Evolutionary conservation across 2,797 vertebrate genomes (phyloP).

Genomic region (Eulemur mongoz): DNA sequence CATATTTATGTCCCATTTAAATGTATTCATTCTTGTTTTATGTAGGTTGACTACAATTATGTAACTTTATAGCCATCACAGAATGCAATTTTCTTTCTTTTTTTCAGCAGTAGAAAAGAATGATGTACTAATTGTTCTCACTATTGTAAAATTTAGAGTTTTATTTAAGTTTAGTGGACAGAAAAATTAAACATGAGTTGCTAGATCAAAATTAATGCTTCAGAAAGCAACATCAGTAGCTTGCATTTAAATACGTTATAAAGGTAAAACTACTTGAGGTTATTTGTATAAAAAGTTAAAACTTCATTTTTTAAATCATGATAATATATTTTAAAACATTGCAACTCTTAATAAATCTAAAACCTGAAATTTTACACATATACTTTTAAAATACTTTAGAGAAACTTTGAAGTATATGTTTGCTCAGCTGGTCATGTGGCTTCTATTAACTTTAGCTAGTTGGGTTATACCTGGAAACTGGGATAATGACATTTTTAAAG

Average conservation of each 20-base stretch:
- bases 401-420: neutral
- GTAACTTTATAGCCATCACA: conserved; percentile 47
- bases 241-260: neutral
- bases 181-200: conserved; percentile 46
- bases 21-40: conserved; percentile 48
- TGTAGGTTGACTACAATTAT: conserved; percentile 42
- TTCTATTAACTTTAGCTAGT: neutral
- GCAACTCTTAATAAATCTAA: neutral
- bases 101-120: neutral
- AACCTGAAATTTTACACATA: neutral
- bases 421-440: neutral
- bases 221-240: conserved; percentile 11
- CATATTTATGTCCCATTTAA: conserved; percentile 47
- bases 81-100: conserved; percentile 24
- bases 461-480: neutral
- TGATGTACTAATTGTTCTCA: conserved; percentile 47
- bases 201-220: conserved; percentile 38
- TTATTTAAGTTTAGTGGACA: conserved; percentile 35
- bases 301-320: neutral
- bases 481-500: neutral
- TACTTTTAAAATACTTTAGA: neutral
- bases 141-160: conserved; percentile 17
- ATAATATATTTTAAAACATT: neutral
- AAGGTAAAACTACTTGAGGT: neutral
- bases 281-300: conserved; percentile 4